Conservation (phyloP, 2,797 vertebrate genomes). For the Muscicapa comitata region DNA sequence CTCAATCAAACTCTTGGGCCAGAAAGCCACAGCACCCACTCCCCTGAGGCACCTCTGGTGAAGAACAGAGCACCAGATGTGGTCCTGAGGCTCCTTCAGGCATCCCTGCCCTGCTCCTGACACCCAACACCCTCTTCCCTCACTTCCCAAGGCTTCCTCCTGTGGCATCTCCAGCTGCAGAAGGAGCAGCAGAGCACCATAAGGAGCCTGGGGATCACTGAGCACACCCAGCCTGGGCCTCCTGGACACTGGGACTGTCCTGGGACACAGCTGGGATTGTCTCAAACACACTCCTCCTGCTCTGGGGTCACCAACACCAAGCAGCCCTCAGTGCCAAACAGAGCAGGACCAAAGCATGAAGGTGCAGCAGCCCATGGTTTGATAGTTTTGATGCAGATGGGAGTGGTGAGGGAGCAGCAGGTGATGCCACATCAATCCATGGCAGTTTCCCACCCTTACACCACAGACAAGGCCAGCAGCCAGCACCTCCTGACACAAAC, state of each 20-base stretch:
- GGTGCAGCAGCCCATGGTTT: neutral
- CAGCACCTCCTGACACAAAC: neutral
- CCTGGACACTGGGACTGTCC: neutral
- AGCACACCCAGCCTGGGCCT: neutral
- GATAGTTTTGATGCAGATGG: fast-evolving
- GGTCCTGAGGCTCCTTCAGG: neutral
- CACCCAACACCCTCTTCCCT: neutral
- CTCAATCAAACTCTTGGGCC: neutral
- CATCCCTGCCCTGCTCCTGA: neutral
- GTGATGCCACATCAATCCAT: neutral
- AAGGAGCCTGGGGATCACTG: neutral
- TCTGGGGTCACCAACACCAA: neutral
- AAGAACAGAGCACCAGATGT: fast-evolving
- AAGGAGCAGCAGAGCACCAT: neutral
- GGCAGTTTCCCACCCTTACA: neutral
- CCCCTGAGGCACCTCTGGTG: neutral
- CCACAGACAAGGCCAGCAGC: neutral
- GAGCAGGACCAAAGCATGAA: neutral
- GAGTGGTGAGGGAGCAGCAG: neutral
- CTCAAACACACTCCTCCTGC: neutral
- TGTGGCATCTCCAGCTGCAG: neutral
- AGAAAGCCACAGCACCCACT: neutral
- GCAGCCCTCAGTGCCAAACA: neutral
- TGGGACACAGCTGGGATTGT: neutral
- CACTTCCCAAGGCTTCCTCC: neutral